phyloP scores from a whole-genome alignment of 53 echinoderm and acorn worm species.

The Astropecten irregularis region DNA sequence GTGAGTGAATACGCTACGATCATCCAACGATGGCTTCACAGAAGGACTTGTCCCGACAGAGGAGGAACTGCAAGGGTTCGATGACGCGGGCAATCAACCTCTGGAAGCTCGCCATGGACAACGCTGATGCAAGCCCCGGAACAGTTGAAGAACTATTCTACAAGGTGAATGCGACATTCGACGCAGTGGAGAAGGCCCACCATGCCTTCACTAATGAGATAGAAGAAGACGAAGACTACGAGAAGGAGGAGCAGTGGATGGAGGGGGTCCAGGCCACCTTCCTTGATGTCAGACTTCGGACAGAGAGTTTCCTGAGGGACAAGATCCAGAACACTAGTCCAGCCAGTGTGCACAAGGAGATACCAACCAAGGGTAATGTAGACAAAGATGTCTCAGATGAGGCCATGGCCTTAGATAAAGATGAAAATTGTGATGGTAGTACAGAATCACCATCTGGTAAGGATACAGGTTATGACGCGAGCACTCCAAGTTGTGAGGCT shows the following conservation, averaged over 20 bases:
- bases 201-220: neutral
- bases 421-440: neutral
- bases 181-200: neutral
- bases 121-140: too few relatives aligned
- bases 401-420: constrained; percentile 12
- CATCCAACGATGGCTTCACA: too few relatives aligned
- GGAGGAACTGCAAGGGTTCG: too few relatives aligned
- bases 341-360: neutral
- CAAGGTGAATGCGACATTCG: neutral
- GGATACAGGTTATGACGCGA: neutral
- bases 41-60: too few relatives aligned
- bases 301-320: constrained; percentile 36
- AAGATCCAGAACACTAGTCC: constrained; percentile 13
- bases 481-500: neutral
- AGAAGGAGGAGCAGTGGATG: constrained; percentile 6
- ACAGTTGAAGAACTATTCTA: too few relatives aligned
- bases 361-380: neutral
- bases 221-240: neutral
- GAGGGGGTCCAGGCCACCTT: constrained; percentile 12
- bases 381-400: neutral
- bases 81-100: too few relatives aligned
- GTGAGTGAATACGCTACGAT: too few relatives aligned
- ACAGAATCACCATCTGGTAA: neutral
- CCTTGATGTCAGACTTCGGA: constrained; percentile 36
- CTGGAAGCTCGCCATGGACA: too few relatives aligned